Percentiles rank a stretch among this genome's conserved stretches.
Evolutionary conservation across 2,113 vertebrate species (phyloP).

Genomic region (Dasyprocta punctata): DNA sequence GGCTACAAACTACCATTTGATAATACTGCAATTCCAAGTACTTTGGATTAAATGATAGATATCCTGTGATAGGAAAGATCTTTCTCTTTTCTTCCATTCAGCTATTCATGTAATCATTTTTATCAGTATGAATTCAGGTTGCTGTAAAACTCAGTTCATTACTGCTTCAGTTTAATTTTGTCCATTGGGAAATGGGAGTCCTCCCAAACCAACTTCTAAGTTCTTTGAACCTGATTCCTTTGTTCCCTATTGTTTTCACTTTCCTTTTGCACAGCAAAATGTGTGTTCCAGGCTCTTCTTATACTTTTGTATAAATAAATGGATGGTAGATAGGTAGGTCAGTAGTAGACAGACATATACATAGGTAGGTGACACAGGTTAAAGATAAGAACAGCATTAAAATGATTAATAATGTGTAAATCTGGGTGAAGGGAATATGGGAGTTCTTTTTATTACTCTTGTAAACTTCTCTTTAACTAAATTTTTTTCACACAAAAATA

Average conservation of each 20-base stretch:
- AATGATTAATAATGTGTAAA: not conserved
- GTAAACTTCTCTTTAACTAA: not conserved
- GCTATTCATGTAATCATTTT: not conserved
- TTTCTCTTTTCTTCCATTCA: not conserved
- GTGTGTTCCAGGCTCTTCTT: not conserved
- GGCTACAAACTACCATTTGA: not conserved
- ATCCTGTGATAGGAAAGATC: not conserved
- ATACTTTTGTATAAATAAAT: not conserved
- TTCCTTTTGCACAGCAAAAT: not conserved
- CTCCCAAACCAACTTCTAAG: not conserved
- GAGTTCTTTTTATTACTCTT: not conserved
- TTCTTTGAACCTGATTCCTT: not conserved
- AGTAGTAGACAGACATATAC: not conserved
- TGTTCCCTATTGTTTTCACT: not conserved
- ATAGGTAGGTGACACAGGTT: not conserved
- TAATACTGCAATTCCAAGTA: not conserved
- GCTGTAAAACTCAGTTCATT: not conserved
- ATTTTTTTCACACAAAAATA: not conserved
- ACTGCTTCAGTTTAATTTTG: not conserved
- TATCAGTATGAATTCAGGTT: not conserved
- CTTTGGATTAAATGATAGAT: not conserved
- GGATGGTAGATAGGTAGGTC: accelerated
- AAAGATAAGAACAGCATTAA: not conserved
- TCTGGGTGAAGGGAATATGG: not conserved
- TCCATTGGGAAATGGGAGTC: not conserved